Conservation (phyloP, 2,888 invertebrate species). For the Sinelater perroti region DNA sequence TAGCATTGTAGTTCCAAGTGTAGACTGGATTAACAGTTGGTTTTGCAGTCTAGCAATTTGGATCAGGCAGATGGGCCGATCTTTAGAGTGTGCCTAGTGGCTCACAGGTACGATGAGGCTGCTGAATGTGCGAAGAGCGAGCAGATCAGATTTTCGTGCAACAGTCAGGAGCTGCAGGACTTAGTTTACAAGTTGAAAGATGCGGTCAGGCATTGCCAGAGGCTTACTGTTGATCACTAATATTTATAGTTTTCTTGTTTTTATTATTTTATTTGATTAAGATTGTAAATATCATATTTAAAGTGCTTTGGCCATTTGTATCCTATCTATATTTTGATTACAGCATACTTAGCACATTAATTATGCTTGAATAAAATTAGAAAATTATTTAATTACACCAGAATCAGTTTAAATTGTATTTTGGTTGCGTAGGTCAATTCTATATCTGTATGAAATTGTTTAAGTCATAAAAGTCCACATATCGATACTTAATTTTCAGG, state of each 20-base stretch:
- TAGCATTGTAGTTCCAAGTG: conserved; percentile 35
- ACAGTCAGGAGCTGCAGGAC: conserved; percentile 71
- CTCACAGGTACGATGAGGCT: conserved; percentile 54
- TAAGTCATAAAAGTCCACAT: too few relatives aligned
- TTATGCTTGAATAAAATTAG: too few relatives aligned
- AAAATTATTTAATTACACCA: too few relatives aligned
- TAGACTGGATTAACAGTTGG: too few relatives aligned
- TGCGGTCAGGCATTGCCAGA: conserved; percentile 69
- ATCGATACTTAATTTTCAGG: too few relatives aligned
- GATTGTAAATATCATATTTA: neutral
- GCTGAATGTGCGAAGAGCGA: conserved; percentile 59
- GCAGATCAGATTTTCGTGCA: conserved; percentile 69
- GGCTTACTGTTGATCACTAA: conserved; percentile 52
- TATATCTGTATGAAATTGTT: too few relatives aligned
- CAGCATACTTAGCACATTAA: too few relatives aligned
- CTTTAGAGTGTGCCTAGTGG: conserved; percentile 54
- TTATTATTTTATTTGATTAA: conserved; percentile 1
- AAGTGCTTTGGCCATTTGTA: too few relatives aligned
- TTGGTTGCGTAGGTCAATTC: too few relatives aligned
- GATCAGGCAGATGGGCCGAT: conserved; percentile 55
- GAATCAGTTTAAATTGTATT: too few relatives aligned
- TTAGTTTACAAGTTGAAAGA: conserved; percentile 74
- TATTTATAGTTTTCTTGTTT: neutral
- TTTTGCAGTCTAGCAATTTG: conserved; percentile 53
- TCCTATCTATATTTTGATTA: too few relatives aligned